These are phyloP conservation scores for Lepidurus apus DNA, from an alignment of 1,140 invertebrate genomes.

Conservation along the genomic window DNA sequence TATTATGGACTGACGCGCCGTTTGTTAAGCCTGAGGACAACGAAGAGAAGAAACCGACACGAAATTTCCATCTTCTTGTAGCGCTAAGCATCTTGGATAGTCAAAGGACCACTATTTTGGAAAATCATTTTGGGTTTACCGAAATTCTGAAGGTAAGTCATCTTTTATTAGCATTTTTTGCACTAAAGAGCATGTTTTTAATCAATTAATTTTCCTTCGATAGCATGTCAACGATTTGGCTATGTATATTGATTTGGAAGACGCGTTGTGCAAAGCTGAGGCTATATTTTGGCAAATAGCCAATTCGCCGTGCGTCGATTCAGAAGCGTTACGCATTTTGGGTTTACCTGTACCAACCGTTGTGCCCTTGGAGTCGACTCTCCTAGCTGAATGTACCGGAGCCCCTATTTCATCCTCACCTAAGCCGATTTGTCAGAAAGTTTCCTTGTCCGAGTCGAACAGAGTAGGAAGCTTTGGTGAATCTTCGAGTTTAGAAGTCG, in stretches of 20 bases:
- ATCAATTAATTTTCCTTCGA: constrained; percentile 40
- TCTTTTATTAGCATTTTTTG: constrained; percentile 31
- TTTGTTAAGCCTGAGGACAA: constrained; percentile 4
- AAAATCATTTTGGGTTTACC: constrained; percentile 85
- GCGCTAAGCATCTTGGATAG: constrained; percentile 85
- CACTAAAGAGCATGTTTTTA: constrained; percentile 36
- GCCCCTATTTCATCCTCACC: not conserved
- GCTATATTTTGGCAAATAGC: constrained; percentile 71
- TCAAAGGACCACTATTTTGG: constrained; percentile 78
- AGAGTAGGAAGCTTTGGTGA: not conserved
- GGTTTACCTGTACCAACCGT: constrained; percentile 25
- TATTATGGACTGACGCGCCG: constrained; percentile 83
- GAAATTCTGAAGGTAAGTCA: constrained; percentile 84
- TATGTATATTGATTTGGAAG: constrained; percentile 70
- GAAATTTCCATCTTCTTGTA: constrained; percentile 76
- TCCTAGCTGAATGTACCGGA: not conserved
- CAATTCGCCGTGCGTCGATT: constrained; percentile 30
- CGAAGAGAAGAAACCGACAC: constrained; percentile 26
- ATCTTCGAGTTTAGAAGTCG: not conserved
- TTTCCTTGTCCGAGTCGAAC: not conserved
- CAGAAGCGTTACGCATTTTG: constrained; percentile 28
- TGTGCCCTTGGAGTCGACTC: not conserved
- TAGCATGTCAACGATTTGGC: constrained; percentile 91
- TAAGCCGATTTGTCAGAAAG: not conserved
- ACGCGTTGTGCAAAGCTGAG: constrained; percentile 75